A percentile compares a stretch with the other conserved stretches of the same genome.
These are phyloP conservation scores for Zingel zingel DNA, from an alignment of 2,113 vertebrate species.

Conservation along the genomic window DNA sequence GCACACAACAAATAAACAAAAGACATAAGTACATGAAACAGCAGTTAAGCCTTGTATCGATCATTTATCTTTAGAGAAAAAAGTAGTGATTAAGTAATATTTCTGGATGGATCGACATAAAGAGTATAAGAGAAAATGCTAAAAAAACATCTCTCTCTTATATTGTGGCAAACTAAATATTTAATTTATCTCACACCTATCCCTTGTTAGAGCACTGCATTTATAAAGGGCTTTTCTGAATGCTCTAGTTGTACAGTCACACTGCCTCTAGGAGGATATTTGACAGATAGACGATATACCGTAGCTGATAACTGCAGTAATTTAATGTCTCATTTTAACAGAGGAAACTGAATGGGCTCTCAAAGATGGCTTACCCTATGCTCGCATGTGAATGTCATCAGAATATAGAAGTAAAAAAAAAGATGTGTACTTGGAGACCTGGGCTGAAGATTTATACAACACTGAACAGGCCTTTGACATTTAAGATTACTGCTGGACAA, in stretches of 20 bases:
- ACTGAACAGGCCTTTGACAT: slow-evolving; percentile 35
- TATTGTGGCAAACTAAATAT: not conserved
- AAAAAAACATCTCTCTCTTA: not conserved
- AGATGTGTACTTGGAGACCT: not conserved
- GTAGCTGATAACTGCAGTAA: not conserved
- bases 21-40: slow-evolving; percentile 48
- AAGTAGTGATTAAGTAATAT: not conserved
- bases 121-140: not conserved
- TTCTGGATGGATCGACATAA: not conserved
- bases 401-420: not conserved
- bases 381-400: slow-evolving; percentile 11
- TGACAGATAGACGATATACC: not conserved
- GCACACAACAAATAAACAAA: slow-evolving; percentile 65
- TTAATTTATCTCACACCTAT: not conserved
- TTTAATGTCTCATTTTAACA: not conserved
- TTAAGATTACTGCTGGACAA: slow-evolving; percentile 24
- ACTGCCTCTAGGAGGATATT: not conserved
- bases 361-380: not conserved
- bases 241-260: not conserved
- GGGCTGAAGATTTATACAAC: slow-evolving; percentile 12
- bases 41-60: slow-evolving; percentile 6
- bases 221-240: not conserved
- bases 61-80: slow-evolving; percentile 2
- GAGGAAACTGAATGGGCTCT: not conserved
- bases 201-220: not conserved